Conservation (phyloP, 2,797 vertebrate genomes). For the Chelmon rostratus region DNA sequence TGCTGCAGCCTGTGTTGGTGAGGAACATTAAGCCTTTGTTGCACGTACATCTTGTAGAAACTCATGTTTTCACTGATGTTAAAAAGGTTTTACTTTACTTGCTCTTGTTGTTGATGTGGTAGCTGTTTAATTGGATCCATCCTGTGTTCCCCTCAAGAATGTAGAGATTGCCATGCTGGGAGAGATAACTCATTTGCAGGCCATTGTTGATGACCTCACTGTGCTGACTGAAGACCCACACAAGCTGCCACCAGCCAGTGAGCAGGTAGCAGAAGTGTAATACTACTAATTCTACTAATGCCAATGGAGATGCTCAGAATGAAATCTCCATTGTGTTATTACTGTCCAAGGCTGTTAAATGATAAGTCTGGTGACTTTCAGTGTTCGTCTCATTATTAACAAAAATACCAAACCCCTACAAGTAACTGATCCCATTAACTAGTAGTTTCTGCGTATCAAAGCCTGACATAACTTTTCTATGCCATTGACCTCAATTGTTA, state of each 20-base stretch:
- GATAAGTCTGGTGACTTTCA: background rate
- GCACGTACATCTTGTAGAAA: background rate
- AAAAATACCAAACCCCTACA: background rate
- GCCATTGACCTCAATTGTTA: background rate
- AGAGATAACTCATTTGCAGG: slow-evolving; percentile 97
- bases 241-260: slow-evolving; percentile 96
- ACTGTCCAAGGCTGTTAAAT: background rate
- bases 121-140: background rate
- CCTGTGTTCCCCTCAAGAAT: slow-evolving; percentile 82
- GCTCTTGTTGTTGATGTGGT: background rate
- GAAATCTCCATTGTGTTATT: background rate
- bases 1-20: slow-evolving; percentile 97
- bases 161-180: slow-evolving; percentile 98
- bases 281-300: background rate
- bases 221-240: slow-evolving; percentile 95
- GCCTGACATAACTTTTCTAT: background rate
- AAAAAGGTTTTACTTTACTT: background rate
- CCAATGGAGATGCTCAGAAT: background rate
- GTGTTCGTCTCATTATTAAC: background rate
- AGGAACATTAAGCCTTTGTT: slow-evolving; percentile 56
- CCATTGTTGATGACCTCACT: slow-evolving; percentile 96
- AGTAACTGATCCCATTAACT: background rate
- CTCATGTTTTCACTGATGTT: too few species aligned
- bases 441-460: background rate
- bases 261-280: slow-evolving; percentile 89